Percentiles rank a stretch among this genome's conserved stretches.
Evolutionary conservation across 2,888 invertebrate genomes (phyloP).

Genomic region (Iselma pallidipennis): DNA sequence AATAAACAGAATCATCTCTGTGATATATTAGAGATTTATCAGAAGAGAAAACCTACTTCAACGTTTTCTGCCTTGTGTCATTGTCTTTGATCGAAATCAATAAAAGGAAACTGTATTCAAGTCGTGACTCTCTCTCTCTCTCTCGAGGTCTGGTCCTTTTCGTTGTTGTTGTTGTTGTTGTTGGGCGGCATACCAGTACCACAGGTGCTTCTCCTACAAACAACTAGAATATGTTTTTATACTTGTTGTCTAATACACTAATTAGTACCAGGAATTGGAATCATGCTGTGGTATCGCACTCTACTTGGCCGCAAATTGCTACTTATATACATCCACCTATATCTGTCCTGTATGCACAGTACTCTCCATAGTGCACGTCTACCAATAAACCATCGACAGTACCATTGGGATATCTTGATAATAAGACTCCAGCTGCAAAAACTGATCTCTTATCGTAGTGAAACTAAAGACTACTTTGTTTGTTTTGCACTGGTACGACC

Average conservation of each 20-base stretch:
- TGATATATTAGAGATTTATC: background rate
- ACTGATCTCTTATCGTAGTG: conserved; percentile 19
- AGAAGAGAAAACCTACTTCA: background rate
- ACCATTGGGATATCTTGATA: conserved; percentile 19
- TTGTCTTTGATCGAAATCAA: background rate
- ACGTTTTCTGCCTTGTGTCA: background rate
- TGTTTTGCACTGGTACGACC: background rate
- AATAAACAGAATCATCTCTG: too few species aligned
- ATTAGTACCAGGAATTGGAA: conserved; percentile 36
- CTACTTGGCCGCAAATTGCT: conserved; percentile 15
- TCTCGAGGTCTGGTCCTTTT: background rate
- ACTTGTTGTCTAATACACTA: conserved; percentile 31
- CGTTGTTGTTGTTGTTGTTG: too few species aligned
- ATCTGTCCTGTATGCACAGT: background rate
- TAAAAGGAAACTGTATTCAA: background rate
- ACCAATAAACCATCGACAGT: conserved; percentile 11
- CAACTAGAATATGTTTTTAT: conserved; percentile 25
- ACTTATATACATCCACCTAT: conserved; percentile 1
- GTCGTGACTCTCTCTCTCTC: background rate
- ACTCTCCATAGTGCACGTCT: conserved; percentile 5
- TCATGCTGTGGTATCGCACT: conserved; percentile 11
- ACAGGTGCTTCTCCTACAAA: conserved; percentile 12
- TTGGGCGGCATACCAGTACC: background rate
- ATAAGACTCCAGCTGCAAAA: conserved; percentile 21
- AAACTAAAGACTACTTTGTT: background rate